Evolutionary conservation across 2,888 invertebrate species (phyloP).

Genomic region (Lepetodrilus schrolli): DNA sequence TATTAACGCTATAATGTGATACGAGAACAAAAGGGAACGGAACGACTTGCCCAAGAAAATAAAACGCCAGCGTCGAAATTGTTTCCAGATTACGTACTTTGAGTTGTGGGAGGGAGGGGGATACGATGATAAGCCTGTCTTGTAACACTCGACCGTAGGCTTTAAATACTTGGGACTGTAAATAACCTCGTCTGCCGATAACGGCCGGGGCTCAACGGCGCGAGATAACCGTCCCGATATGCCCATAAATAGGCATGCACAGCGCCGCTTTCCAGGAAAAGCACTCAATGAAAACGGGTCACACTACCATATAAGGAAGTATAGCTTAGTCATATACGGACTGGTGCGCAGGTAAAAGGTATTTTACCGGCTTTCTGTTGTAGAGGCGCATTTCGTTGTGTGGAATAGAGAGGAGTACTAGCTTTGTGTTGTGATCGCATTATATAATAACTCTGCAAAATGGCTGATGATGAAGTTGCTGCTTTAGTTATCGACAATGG

Average conservation of each 20-base stretch:
- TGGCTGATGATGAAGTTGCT: conserved; percentile 73
- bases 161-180: not conserved
- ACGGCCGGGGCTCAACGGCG: conserved; percentile 10
- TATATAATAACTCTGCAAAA: not conserved
- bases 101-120: not conserved
- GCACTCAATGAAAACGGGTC: conserved; percentile 15
- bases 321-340: conserved; percentile 29
- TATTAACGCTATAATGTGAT: too few relatives aligned
- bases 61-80: not conserved
- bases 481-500: conserved; percentile 65
- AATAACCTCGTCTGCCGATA: not conserved
- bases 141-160: conserved; percentile 7
- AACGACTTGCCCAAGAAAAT: not conserved
- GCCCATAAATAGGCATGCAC: conserved; percentile 30
- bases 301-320: conserved; percentile 29
- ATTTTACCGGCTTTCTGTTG: conserved; percentile 18
- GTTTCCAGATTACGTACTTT: not conserved
- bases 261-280: conserved; percentile 30
- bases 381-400: conserved; percentile 12
- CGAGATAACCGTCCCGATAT: conserved; percentile 28
- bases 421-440: not conserved
- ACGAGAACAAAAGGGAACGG: too few relatives aligned
- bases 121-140: too few relatives aligned
- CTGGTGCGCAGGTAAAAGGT: conserved; percentile 8
- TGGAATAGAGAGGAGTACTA: conserved; percentile 1